phyloP scores from a whole-genome alignment of 2,888 invertebrate species.

The Drosophila ezoana region DNA sequence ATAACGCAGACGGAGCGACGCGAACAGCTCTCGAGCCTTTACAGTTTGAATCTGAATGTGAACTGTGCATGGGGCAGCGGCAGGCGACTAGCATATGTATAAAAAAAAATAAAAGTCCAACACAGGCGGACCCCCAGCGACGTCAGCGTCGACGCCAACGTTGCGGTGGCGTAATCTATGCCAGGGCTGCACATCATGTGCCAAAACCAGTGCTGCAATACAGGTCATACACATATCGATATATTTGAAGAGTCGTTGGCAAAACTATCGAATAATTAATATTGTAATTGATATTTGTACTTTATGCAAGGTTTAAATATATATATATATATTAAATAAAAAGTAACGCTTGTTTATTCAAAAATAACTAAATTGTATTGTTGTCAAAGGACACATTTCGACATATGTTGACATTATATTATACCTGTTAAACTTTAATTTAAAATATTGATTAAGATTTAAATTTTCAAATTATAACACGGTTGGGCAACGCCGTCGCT shows the following conservation, averaged over 20 bases:
- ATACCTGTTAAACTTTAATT: too few relatives aligned
- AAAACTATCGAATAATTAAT: too few relatives aligned
- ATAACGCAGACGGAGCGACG: slow-evolving; percentile 12
- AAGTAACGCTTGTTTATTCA: too few relatives aligned
- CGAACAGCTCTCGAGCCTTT: slow-evolving; percentile 51
- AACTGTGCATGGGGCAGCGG: slow-evolving; percentile 61
- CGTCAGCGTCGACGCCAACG: slow-evolving; percentile 31
- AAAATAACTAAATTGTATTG: not conserved
- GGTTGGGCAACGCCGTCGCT: slow-evolving; percentile 34
- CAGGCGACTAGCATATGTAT: slow-evolving; percentile 34
- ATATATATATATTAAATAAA: too few relatives aligned
- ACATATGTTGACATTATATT: not conserved
- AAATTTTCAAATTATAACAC: slow-evolving; percentile 1
- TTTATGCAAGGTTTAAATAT: too few relatives aligned
- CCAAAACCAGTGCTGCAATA: not conserved
- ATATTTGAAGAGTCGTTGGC: not conserved
- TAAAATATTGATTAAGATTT: not conserved
- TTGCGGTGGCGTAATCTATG: slow-evolving; percentile 51
- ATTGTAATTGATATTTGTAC: too few relatives aligned
- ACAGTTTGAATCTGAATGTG: slow-evolving; percentile 63
- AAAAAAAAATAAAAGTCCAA: slow-evolving; percentile 22
- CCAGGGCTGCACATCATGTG: slow-evolving; percentile 19
- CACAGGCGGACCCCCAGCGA: slow-evolving; percentile 44
- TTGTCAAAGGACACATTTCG: not conserved
- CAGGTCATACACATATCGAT: slow-evolving; percentile 12